phyloP scores from a whole-genome alignment of 1,140 invertebrate genomes.

The Antheraea pernyi region DNA sequence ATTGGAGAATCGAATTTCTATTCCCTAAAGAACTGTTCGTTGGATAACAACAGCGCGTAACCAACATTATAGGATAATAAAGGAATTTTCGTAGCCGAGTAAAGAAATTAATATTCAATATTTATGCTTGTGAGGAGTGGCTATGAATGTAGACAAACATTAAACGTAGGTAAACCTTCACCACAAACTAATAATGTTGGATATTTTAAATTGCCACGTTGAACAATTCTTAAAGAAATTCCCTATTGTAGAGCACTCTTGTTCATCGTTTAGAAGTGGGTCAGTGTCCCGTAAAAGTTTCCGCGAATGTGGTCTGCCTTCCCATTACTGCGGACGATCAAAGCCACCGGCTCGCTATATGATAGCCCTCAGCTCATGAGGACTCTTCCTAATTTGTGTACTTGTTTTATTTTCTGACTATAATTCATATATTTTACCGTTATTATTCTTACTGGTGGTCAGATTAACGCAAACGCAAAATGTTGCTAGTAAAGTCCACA shows the following conservation, averaged over 20 bases:
- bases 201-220: slow-evolving; percentile 11
- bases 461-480: too few relatives aligned
- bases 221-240: slow-evolving; percentile 40
- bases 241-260: slow-evolving; percentile 43
- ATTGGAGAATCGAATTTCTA: too few relatives aligned
- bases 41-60: background rate
- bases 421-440: background rate
- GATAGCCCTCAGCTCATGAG: slow-evolving; percentile 35
- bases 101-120: too few relatives aligned
- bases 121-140: too few relatives aligned
- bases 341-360: slow-evolving; percentile 47
- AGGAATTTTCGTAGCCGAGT: too few relatives aligned
- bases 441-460: too few relatives aligned
- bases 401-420: slow-evolving; percentile 28
- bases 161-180: background rate
- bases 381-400: slow-evolving; percentile 42
- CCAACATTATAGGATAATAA: too few relatives aligned
- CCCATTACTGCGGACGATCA: slow-evolving; percentile 60
- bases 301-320: slow-evolving; percentile 55
- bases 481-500: too few relatives aligned
- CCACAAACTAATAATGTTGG: background rate
- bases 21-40: background rate
- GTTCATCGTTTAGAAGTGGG: slow-evolving; percentile 54
- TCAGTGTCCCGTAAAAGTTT: slow-evolving; percentile 73
- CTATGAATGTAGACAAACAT: background rate